phyloP scores from a whole-genome alignment of 2,113 vertebrate genomes.

The Onychostoma macrolepis region DNA sequence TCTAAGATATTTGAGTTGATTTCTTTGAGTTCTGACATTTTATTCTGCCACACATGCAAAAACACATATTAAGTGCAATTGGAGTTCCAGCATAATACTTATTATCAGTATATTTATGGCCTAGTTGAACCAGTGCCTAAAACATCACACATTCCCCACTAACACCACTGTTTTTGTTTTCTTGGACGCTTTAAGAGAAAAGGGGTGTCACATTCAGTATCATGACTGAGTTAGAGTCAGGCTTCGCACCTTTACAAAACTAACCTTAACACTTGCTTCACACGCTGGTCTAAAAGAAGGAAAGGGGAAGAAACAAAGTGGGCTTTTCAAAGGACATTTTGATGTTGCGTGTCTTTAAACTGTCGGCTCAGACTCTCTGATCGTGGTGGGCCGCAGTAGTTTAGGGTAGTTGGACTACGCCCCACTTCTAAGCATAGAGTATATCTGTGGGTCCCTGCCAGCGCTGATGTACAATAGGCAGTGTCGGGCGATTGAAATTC shows the following conservation, averaged over 20 bases:
- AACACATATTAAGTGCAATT: not conserved
- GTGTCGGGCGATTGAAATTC: constrained; percentile 77
- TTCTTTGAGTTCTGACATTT: too few species aligned
- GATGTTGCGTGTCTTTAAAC: constrained; percentile 52
- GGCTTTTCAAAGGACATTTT: constrained; percentile 49
- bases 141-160: not conserved
- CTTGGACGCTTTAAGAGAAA: not conserved
- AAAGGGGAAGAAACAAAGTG: constrained; percentile 27
- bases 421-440: constrained; percentile 43
- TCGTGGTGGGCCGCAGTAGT: constrained; percentile 40
- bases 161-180: not conserved
- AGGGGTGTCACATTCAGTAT: not conserved
- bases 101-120: not conserved
- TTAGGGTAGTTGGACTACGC: constrained; percentile 37
- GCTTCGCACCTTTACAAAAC: constrained; percentile 28
- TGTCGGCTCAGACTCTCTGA: constrained; percentile 53
- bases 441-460: constrained; percentile 53
- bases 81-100: not conserved
- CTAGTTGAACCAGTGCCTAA: not conserved
- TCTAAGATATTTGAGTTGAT: too few species aligned
- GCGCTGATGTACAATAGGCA: constrained; percentile 54
- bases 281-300: constrained; percentile 45
- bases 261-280: constrained; percentile 37
- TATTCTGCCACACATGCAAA: too few species aligned
- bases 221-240: not conserved